These are phyloP conservation scores for Lagria hirta DNA, from an alignment of 2,888 invertebrate species.

Conservation along the genomic window DNA sequence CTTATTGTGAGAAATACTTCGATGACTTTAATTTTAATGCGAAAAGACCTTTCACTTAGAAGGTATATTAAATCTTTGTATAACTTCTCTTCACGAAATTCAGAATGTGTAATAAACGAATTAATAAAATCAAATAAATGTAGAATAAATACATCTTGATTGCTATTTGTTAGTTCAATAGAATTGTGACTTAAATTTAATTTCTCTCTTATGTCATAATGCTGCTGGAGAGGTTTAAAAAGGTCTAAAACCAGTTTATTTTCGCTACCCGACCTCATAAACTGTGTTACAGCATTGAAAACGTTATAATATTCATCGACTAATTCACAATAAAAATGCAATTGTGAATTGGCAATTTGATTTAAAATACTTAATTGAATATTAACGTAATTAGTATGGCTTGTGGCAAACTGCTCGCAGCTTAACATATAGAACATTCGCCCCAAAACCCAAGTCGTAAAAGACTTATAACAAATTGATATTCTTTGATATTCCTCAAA, in stretches of 20 bases:
- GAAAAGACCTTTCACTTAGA: slow-evolving; percentile 28
- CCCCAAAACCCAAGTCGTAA: slow-evolving; percentile 69
- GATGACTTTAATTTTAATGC: slow-evolving; percentile 35
- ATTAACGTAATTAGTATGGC: slow-evolving; percentile 58
- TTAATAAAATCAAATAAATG: slow-evolving; percentile 36
- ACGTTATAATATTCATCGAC: slow-evolving; percentile 57
- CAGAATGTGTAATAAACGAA: slow-evolving; percentile 37
- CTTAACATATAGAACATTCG: slow-evolving; percentile 66
- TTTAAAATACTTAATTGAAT: slow-evolving; percentile 61
- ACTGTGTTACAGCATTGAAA: slow-evolving; percentile 53
- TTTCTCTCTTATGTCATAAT: slow-evolving; percentile 37
- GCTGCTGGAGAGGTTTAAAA: slow-evolving; percentile 55
- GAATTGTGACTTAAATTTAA: slow-evolving; percentile 44
- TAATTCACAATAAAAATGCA: slow-evolving; percentile 57
- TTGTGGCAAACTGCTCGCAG: slow-evolving; percentile 57
- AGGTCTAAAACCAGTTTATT: slow-evolving; percentile 51
- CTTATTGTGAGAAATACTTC: no score
- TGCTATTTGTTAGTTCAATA: slow-evolving; percentile 37
- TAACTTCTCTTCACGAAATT: no score
- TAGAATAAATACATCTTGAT: slow-evolving; percentile 27
- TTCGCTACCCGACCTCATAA: slow-evolving; percentile 47
- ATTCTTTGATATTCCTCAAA: slow-evolving; percentile 55
- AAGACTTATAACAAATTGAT: slow-evolving; percentile 53
- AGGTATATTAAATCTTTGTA: slow-evolving; percentile 39
- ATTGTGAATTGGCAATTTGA: slow-evolving; percentile 57